Percentiles rank a stretch among this genome's conserved stretches.
These are phyloP conservation scores for Toxonevra muliebris DNA, from an alignment of 2,888 invertebrate species.

Conservation along the genomic window DNA sequence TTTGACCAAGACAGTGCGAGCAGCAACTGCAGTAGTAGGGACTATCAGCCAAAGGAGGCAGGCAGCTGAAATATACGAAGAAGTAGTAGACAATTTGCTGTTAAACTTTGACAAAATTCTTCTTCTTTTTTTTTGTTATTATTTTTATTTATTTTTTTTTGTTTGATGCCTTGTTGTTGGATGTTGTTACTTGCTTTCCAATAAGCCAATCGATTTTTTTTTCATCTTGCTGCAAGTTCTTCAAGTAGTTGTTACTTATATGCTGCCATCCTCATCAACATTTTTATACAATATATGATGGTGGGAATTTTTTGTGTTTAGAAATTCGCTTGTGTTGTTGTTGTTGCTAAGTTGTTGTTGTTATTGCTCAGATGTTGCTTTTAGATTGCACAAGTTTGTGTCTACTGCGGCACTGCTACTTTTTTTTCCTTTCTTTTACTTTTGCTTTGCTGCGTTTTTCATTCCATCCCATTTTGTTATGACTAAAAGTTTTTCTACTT, in stretches of 20 bases:
- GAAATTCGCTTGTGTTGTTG: not conserved
- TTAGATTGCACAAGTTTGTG: not conserved
- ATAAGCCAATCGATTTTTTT: not conserved
- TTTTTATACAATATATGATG: not conserved
- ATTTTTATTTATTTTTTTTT: not conserved
- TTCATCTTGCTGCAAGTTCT: not conserved
- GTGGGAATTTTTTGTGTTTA: not conserved
- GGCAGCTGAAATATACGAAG: not conserved
- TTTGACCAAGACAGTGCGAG: not conserved
- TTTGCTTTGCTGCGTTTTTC: not conserved
- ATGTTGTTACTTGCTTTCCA: not conserved
- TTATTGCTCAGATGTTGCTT: not conserved
- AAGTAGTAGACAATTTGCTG: not conserved
- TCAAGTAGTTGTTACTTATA: too few relatives aligned
- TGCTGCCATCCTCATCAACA: not conserved
- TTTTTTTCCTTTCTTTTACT: not conserved
- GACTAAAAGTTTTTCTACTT: constrained; percentile 25
- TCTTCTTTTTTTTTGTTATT: constrained; percentile 11
- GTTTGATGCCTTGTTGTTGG: too few relatives aligned
- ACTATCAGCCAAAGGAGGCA: too few relatives aligned
- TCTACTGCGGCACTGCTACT: not conserved
- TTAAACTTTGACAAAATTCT: constrained; percentile 24
- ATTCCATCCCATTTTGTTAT: not conserved
- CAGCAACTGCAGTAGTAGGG: not conserved
- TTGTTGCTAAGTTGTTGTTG: not conserved